Base-by-base conservation (phyloP, 2,888 invertebrate species). In the Trisateles emortualis region DNA sequence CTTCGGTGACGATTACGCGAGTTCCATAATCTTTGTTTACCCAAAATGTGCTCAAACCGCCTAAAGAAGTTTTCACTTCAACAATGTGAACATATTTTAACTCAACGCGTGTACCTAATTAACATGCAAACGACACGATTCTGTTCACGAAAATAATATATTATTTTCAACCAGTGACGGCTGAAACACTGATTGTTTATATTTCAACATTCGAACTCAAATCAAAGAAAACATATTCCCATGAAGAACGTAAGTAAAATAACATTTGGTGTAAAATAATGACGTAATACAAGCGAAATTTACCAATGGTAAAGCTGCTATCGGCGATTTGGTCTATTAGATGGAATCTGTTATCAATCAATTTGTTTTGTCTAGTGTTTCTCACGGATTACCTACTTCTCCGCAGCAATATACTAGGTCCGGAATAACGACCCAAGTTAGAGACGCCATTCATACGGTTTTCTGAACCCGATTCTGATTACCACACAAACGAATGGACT, bases 81-180 rank as follows among this genome's bases (percentile, higher is more conserved):
- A n/a, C n/a, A n/a, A n/a, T n/a, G n/a, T n/a, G n/a, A n/a, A 43
- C 13, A 22, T 13, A 32, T 32, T 13, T 30, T 8, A 30, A 26
- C 17, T 22, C 11, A 13, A 14, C 19, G 43, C 41, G 48, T 35
- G 11, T 29, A 35, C 24, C 48, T 41, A 35, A 41, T 49, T 41
- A 49, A 29, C 33, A 32, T 35, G 19, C 26, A 36, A 2, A 19
- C 40, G 41, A 26, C 33, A 11, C 35, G 14, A 33, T 49, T 35
- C 4, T 24, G 16, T 24, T 33, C 41, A 49, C 17, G 19, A 17
- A 41, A 49, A 49, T 41, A 26, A 33, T 41, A 26, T 29, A 35
- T 49, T 35, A 42, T 32, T 33, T 26, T 41, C 19, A 3, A 35
- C 24, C 29, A 26, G 26, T 24, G 14, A 47, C 24, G 13, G 19